A percentile compares a stretch with the other conserved stretches of the same genome.
These are phyloP conservation scores for Chamaea fasciata DNA, from an alignment of 2,113 vertebrate species.

Conservation along the genomic window DNA sequence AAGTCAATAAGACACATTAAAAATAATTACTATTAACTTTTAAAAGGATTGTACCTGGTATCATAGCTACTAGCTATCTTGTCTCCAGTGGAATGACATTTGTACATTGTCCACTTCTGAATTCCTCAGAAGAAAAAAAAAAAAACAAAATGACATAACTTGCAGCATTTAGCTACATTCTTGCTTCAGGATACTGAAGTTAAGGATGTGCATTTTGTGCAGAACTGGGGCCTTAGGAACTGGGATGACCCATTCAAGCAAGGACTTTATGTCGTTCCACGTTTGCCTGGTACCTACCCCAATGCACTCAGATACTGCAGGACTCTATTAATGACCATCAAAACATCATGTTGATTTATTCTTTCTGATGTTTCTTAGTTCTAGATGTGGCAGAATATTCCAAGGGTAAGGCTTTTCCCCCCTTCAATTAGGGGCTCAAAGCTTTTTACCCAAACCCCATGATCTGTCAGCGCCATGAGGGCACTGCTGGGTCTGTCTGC, in stretches of 20 bases:
- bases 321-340: background rate
- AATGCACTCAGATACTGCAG: background rate
- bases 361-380: background rate
- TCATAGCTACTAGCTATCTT: slow-evolving; percentile 17
- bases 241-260: background rate
- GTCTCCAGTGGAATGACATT: background rate
- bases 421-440: background rate
- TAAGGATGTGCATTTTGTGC: background rate
- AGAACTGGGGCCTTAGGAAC: background rate
- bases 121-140: background rate
- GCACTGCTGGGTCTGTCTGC: background rate
- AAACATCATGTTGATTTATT: background rate
- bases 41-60: background rate
- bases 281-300: background rate
- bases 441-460: background rate
- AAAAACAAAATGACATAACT: background rate
- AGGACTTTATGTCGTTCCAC: background rate
- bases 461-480: background rate
- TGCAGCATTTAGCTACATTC: background rate
- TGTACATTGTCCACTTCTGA: background rate
- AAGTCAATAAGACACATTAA: slow-evolving; percentile 58
- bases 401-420: background rate
- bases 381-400: background rate
- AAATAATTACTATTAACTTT: slow-evolving; percentile 49
- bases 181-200: background rate